Evolutionary conservation across 2,113 vertebrate genomes (phyloP).

Genomic region (Entosphenus tridentatus): DNA sequence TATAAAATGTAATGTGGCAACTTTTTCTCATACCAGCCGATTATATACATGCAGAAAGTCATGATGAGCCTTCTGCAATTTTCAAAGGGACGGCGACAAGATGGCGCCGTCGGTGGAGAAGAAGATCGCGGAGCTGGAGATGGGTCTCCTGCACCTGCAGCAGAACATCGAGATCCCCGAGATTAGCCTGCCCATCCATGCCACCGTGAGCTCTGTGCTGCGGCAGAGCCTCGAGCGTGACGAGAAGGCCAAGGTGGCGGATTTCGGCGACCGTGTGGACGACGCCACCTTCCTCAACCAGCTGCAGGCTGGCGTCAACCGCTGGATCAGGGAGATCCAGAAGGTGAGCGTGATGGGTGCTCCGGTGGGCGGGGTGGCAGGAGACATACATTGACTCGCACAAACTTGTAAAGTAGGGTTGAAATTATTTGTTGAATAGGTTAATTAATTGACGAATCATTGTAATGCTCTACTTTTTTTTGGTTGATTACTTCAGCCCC

Average conservation of each 20-base stretch:
- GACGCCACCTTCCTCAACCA: constrained; percentile 5
- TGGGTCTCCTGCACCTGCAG: constrained; percentile 4
- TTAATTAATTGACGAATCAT: too few relatives aligned
- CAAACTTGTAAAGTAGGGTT: too few relatives aligned
- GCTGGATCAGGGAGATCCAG: constrained; percentile 5
- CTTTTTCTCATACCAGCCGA: too few relatives aligned
- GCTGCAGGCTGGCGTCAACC: constrained; percentile 5
- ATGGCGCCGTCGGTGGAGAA: constrained; percentile 2
- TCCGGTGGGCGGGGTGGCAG: too few relatives aligned
- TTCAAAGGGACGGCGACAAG: neutral
- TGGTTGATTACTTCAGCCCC: too few relatives aligned
- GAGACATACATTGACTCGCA: too few relatives aligned
- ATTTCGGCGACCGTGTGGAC: constrained; percentile 2
- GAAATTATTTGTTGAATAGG: too few relatives aligned
- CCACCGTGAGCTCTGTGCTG: neutral
- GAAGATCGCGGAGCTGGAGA: constrained; percentile 1
- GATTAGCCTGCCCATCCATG: constrained; percentile 1
- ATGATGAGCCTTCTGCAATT: too few relatives aligned
- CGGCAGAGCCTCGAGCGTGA: neutral
- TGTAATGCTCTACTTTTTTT: too few relatives aligned
- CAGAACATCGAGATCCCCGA: constrained; percentile 4
- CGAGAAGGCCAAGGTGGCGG: constrained; percentile 6
- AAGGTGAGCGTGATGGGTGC: neutral
- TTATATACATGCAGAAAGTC: too few relatives aligned
- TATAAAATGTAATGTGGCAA: too few relatives aligned